phyloP scores from a whole-genome alignment of 2,113 vertebrate species.

The Caranx melampygus region DNA sequence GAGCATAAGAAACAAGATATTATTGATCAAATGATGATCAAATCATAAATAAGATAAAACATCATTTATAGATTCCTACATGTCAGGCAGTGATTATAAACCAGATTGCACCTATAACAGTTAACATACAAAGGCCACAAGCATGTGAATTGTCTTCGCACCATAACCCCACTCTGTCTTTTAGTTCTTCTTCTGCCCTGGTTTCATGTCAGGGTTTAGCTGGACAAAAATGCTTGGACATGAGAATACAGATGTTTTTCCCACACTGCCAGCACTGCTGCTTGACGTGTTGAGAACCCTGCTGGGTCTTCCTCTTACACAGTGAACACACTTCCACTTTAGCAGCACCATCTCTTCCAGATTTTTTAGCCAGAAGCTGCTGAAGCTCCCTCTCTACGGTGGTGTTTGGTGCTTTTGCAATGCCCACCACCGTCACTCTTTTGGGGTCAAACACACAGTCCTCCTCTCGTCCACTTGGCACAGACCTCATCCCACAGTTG shows the following conservation, averaged over 20 bases:
- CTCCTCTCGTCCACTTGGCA: slow-evolving; percentile 78
- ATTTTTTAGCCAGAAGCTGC: slow-evolving; percentile 56
- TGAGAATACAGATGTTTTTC: slow-evolving; percentile 73
- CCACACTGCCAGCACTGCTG: slow-evolving; percentile 79
- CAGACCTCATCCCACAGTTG: slow-evolving; percentile 64
- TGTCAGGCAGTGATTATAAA: neutral
- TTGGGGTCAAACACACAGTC: slow-evolving; percentile 82
- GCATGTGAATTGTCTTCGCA: neutral
- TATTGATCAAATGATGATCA: neutral
- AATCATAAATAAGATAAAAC: neutral
- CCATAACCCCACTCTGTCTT: neutral
- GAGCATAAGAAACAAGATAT: neutral
- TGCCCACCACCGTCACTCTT: slow-evolving; percentile 63
- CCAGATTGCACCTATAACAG: neutral
- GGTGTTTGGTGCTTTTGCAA: slow-evolving; percentile 61
- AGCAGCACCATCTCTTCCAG: neutral
- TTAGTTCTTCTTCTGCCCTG: too few relatives aligned
- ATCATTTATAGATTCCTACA: too few relatives aligned
- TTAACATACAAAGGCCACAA: neutral
- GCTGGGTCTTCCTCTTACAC: slow-evolving; percentile 68
- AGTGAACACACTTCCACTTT: slow-evolving; percentile 49
- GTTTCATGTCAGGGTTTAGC: neutral
- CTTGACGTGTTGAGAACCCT: slow-evolving; percentile 53
- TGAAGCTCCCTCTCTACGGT: slow-evolving; percentile 61
- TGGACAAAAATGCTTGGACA: slow-evolving; percentile 71